These are phyloP conservation scores for Carposina sasakii DNA, from an alignment of 1,140 invertebrate species.

Conservation along the genomic window DNA sequence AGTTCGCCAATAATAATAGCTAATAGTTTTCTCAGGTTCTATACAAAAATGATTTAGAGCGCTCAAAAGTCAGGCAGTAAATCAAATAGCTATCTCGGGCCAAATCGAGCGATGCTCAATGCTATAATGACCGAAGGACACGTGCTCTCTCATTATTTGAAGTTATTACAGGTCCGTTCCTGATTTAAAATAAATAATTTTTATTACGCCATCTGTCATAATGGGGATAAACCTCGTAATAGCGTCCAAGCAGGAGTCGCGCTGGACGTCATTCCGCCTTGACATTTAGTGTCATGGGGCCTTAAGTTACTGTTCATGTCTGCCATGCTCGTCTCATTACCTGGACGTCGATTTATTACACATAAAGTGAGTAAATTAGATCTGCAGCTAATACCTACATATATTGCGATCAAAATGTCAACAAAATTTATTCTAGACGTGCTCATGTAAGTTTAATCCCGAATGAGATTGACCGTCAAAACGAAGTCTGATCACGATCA, in stretches of 20 bases:
- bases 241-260: conserved; percentile 41
- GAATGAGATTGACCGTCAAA: no score
- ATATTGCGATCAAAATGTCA: no score
- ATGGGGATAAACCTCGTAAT: conserved; percentile 55
- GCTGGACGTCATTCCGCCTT: conserved; percentile 36
- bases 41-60: conserved; percentile 65
- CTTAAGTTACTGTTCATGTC: conserved; percentile 52
- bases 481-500: no score
- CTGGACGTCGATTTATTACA: conserved; percentile 38
- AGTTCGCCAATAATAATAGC: conserved; percentile 62
- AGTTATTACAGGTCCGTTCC: conserved; percentile 40
- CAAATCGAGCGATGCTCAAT: conserved; percentile 37
- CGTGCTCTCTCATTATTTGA: conserved; percentile 58
- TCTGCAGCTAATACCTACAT: no score
- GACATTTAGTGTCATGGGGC: conserved; percentile 59
- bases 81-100: conserved; percentile 51
- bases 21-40: conserved; percentile 66
- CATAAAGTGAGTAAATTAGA: no score
- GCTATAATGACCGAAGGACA: conserved; percentile 46
- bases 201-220: conserved; percentile 66
- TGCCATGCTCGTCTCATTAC: conserved; percentile 58
- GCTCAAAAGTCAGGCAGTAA: conserved; percentile 61
- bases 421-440: no score
- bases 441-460: no score
- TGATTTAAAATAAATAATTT: conserved; percentile 66